phyloP scores from a whole-genome alignment of 2,113 vertebrate genomes.

The Lagopus leucura region DNA sequence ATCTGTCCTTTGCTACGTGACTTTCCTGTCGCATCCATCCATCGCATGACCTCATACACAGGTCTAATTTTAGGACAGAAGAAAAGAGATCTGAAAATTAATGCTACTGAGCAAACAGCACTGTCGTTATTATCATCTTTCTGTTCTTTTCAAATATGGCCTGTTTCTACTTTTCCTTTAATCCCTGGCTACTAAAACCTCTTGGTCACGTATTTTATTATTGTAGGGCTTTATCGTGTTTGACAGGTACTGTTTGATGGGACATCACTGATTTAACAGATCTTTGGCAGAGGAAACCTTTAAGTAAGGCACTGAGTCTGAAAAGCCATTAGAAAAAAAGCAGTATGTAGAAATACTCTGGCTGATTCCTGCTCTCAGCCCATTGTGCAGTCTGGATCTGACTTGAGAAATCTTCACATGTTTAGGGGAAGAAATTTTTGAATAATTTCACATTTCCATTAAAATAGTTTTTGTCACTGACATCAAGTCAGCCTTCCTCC shows the following conservation, averaged over 20 bases:
- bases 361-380: constrained; percentile 48
- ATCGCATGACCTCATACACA: background rate
- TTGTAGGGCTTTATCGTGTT: constrained; percentile 54
- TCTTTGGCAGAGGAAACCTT: constrained; percentile 56
- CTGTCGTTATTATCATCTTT: background rate
- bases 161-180: background rate
- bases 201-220: constrained; percentile 52
- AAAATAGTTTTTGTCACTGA: constrained; percentile 74
- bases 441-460: constrained; percentile 76
- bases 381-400: constrained; percentile 52
- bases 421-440: constrained; percentile 65
- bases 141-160: background rate
- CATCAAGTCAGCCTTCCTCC: constrained; percentile 71
- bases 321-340: constrained; percentile 59
- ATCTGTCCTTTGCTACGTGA: background rate
- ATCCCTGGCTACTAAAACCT: constrained; percentile 20
- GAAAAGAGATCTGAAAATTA: background rate
- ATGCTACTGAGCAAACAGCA: background rate
- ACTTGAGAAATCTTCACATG: constrained; percentile 64
- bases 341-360: constrained; percentile 35
- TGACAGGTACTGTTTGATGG: constrained; percentile 49
- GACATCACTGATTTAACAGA: constrained; percentile 55
- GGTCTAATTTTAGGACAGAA: background rate
- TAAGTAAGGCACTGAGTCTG: constrained; percentile 6
- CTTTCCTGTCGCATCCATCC: background rate